Conservation (phyloP, 35 echinoderm and acorn worm species). For the Heliocidaris tuberculata region DNA sequence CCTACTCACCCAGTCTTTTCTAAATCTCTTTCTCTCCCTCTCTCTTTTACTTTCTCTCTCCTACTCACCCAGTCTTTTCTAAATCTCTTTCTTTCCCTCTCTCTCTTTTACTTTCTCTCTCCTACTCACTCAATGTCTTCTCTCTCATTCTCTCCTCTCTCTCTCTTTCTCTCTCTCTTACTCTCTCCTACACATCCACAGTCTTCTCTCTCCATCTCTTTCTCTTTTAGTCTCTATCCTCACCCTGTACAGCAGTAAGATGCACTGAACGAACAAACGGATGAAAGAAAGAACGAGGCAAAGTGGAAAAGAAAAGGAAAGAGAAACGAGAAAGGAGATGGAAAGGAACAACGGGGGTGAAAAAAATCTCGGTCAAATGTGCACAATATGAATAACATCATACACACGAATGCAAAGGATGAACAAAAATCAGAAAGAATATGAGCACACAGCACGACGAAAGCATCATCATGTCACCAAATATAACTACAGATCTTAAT, state of each 20-base stretch:
- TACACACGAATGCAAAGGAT: background rate
- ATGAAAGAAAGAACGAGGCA: background rate
- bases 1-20: too few relatives aligned
- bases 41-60: background rate
- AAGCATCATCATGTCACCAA: background rate
- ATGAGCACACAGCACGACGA: background rate
- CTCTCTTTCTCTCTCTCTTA: too few relatives aligned
- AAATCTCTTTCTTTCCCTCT: background rate
- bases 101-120: background rate
- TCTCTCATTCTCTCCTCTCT: background rate
- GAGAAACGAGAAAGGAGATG: background rate
- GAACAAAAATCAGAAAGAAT: background rate
- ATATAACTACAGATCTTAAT: background rate
- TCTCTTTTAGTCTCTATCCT: too few relatives aligned
- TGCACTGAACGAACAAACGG: background rate
- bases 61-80: too few relatives aligned
- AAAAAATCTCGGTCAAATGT: background rate
- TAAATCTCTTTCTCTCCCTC: background rate
- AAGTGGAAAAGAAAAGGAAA: background rate
- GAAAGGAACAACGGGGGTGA: background rate
- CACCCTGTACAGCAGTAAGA: too few relatives aligned
- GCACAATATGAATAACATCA: background rate
- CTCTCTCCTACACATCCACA: too few relatives aligned
- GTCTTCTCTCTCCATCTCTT: too few relatives aligned
- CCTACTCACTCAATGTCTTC: too few relatives aligned